These are phyloP conservation scores for Noctua pronuba DNA, from an alignment of 2,888 invertebrate species.

Conservation along the genomic window DNA sequence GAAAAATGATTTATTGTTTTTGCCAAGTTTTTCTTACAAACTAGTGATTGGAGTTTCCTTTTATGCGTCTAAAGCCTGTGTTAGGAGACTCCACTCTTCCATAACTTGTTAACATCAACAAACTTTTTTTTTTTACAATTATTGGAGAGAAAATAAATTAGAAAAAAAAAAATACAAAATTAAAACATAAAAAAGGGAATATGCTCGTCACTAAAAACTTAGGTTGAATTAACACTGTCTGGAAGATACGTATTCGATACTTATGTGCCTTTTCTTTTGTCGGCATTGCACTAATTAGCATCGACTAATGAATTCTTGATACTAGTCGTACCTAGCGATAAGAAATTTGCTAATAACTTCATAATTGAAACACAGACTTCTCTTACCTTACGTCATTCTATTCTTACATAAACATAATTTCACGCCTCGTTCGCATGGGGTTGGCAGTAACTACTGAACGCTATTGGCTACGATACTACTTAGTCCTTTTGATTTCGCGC, in stretches of 20 bases:
- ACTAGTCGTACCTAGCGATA: not conserved
- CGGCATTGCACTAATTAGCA: conserved; percentile 4
- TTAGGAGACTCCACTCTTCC: no score
- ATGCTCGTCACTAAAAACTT: no score
- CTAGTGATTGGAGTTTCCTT: no score
- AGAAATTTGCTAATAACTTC: not conserved
- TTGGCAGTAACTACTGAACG: not conserved
- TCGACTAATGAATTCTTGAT: not conserved
- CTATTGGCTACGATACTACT: not conserved
- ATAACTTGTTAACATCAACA: no score
- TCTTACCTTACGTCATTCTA: conserved; percentile 2
- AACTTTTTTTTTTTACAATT: no score
- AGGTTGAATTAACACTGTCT: not conserved
- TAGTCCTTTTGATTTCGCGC: not conserved
- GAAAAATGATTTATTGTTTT: no score
- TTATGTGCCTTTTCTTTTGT: not conserved
- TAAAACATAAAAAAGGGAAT: no score
- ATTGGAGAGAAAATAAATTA: no score
- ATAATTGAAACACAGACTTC: not conserved
- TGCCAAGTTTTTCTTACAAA: no score
- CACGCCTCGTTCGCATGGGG: not conserved
- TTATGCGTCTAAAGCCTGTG: no score
- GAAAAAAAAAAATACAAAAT: no score
- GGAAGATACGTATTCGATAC: not conserved
- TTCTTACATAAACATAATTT: not conserved